Percentiles rank a stretch among this genome's conserved stretches.
Evolutionary conservation across 2,113 vertebrate species (phyloP).

Genomic region (Pao palembangensis): DNA sequence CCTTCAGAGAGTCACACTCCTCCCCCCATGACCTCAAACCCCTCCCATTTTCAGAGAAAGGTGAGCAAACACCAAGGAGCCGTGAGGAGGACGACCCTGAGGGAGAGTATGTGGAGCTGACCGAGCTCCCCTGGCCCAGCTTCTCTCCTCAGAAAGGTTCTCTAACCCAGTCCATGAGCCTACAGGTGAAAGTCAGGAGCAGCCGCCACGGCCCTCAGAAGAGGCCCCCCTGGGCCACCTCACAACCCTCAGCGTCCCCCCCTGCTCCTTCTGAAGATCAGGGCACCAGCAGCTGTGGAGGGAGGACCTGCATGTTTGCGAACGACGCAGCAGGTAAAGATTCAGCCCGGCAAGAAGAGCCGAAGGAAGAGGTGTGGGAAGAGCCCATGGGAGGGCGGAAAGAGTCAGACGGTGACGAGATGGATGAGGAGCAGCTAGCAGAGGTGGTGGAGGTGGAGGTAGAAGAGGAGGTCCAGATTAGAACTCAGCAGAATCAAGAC

Average conservation of each 20-base stretch:
- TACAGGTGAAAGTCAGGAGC: slow-evolving; percentile 55
- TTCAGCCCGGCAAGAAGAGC: not conserved
- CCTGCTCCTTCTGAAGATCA: not conserved
- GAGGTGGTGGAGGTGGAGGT: slow-evolving; percentile 35
- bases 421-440: not conserved
- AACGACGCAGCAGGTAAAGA: slow-evolving; percentile 17
- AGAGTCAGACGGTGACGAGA: not conserved
- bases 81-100: slow-evolving; percentile 70
- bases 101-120: slow-evolving; percentile 82
- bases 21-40: slow-evolving; percentile 14
- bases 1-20: not conserved
- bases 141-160: slow-evolving; percentile 78
- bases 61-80: slow-evolving; percentile 39
- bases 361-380: not conserved
- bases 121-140: slow-evolving; percentile 67
- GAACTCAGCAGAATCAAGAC: slow-evolving; percentile 21
- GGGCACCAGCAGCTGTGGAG: not conserved
- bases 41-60: slow-evolving; percentile 15
- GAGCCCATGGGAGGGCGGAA: not conserved
- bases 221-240: too few species aligned
- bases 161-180: slow-evolving; percentile 68
- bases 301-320: not conserved
- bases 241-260: slow-evolving; percentile 31
- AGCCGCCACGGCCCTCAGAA: not conserved
- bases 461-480: slow-evolving; percentile 38